phyloP scores from a whole-genome alignment of 1,140 invertebrate genomes.

The Odontomachus brunneus region DNA sequence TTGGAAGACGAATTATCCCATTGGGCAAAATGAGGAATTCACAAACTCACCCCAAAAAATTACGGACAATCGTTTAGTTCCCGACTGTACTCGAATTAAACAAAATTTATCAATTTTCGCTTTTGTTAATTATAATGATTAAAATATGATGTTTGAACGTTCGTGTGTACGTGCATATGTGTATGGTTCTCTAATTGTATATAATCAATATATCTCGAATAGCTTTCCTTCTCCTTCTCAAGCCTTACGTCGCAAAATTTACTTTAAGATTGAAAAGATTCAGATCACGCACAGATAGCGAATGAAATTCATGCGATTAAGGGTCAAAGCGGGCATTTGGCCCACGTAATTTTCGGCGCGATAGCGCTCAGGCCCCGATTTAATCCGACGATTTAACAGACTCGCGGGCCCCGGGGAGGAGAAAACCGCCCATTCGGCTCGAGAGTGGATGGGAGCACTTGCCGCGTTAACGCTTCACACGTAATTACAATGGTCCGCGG shows the following conservation, averaged over 20 bases:
- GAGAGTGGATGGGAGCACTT: conserved; percentile 57
- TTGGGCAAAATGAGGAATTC: no score
- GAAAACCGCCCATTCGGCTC: conserved; percentile 37
- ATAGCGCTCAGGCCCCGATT: conserved; percentile 38
- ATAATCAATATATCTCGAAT: neutral
- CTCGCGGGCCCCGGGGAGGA: neutral
- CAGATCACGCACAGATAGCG: conserved; percentile 19
- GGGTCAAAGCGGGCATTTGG: neutral
- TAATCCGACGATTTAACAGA: conserved; percentile 60
- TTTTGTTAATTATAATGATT: conserved; percentile 2
- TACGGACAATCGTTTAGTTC: no score
- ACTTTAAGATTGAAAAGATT: conserved; percentile 32
- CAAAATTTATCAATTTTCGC: conserved; percentile 36
- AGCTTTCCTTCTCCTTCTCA: neutral
- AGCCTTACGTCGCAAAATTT: conserved; percentile 5
- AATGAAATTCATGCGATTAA: conserved; percentile 11
- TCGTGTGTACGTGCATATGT: neutral
- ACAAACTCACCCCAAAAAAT: no score
- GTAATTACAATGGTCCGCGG: conserved; percentile 66
- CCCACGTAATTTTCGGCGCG: conserved; percentile 20
- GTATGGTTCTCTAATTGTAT: conserved; percentile 14
- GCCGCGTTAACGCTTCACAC: conserved; percentile 66
- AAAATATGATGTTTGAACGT: conserved; percentile 7
- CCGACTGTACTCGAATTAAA: no score
- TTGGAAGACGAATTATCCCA: no score